Evolutionary conservation across 2,888 invertebrate species (phyloP).

Genomic region (Pollenia amentaria): DNA sequence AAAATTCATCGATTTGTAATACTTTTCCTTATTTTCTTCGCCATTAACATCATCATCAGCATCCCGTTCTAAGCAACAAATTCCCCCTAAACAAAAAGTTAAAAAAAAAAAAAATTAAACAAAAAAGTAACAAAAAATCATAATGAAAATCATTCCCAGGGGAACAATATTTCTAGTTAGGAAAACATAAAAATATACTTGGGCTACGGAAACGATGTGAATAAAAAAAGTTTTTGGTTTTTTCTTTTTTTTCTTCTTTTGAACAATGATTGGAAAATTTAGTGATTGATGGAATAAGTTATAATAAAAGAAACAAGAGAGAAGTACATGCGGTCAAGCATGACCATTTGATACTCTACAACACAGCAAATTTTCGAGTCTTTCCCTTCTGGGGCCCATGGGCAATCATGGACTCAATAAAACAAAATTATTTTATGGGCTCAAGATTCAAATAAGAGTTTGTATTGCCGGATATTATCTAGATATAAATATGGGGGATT

Average conservation of each 20-base stretch:
- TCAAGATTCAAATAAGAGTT: no score
- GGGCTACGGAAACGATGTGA: not conserved
- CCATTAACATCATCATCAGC: not conserved
- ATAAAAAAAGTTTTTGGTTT: not conserved
- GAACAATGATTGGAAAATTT: constrained; percentile 59
- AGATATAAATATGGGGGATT: no score
- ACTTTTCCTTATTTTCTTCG: not conserved
- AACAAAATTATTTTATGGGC: no score
- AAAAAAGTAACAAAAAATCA: not conserved
- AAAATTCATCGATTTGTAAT: constrained; percentile 25
- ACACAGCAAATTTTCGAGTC: no score
- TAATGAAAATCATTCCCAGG: constrained; percentile 17
- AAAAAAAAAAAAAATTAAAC: not conserved
- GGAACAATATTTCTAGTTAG: not conserved
- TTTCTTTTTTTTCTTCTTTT: constrained; percentile 7
- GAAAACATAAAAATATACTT: constrained; percentile 42
- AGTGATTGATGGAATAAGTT: constrained; percentile 61
- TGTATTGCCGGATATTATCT: no score
- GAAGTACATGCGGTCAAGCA: no score
- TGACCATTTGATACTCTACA: no score
- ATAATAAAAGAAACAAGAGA: not conserved
- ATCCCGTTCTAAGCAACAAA: not conserved
- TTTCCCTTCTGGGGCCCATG: no score
- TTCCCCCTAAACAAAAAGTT: not conserved
- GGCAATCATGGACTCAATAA: no score